A percentile compares a stretch with the other conserved stretches of the same genome.
Conservation (phyloP, 1,140 invertebrate species). For the Drosophila persimilis region DNA sequence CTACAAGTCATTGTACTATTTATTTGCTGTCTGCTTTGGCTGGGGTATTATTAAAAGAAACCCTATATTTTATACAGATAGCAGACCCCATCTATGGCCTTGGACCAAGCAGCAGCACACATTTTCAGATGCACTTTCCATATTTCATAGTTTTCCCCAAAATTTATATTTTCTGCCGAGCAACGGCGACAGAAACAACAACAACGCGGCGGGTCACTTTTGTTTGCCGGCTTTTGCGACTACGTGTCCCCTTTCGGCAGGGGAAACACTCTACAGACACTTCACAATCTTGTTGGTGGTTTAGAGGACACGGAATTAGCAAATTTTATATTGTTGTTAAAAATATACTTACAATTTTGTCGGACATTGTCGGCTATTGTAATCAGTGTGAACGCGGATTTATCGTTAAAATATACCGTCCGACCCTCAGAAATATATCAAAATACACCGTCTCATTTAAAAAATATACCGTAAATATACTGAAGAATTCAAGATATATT, state of each 20-base stretch:
- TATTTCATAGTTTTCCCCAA: constrained; percentile 1
- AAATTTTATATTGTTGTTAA: constrained; percentile 25
- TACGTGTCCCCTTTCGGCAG: background rate
- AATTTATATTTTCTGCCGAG: constrained; percentile 10
- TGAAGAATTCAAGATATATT: too few species aligned
- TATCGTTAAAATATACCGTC: background rate
- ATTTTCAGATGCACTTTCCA: background rate
- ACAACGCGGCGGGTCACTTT: constrained; percentile 1
- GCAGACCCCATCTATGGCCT: background rate
- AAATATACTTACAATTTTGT: constrained; percentile 75
- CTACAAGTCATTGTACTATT: constrained; percentile 73
- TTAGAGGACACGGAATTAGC: background rate
- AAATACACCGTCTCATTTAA: too few species aligned
- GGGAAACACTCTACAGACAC: background rate
- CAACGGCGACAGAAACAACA: constrained; percentile 35
- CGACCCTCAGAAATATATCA: too few species aligned
- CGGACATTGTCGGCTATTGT: constrained; percentile 60
- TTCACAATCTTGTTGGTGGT: background rate
- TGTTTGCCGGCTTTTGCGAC: constrained; percentile 43
- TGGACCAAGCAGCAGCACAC: background rate
- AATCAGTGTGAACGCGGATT: constrained; percentile 4
- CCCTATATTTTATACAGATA: background rate
- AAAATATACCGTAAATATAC: too few species aligned
- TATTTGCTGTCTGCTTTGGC: constrained; percentile 30
- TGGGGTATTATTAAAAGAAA: background rate